Evolutionary conservation across 2,113 vertebrate genomes (phyloP).

Genomic region (Xiphophorus hellerii): DNA sequence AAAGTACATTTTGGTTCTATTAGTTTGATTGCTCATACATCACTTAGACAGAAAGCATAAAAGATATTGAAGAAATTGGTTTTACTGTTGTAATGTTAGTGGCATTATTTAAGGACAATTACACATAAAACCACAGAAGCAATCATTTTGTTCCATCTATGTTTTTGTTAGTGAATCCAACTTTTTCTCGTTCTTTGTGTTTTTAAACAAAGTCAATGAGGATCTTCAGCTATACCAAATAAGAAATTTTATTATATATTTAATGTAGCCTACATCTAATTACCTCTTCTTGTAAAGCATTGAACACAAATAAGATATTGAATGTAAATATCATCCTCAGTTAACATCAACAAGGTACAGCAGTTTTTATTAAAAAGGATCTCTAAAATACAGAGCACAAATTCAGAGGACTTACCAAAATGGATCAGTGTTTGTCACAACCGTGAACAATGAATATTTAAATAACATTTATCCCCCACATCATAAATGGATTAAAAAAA

Average conservation of each 20-base stretch:
- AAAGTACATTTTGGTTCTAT: slow-evolving; percentile 38
- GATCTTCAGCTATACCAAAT: neutral
- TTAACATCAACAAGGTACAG: too few relatives aligned
- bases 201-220: neutral
- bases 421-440: too few relatives aligned
- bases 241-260: neutral
- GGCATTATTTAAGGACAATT: neutral
- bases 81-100: neutral
- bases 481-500: too few relatives aligned
- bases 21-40: slow-evolving; percentile 33
- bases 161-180: neutral
- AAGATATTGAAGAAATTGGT: neutral
- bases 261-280: too few relatives aligned
- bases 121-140: neutral
- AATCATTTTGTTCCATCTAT: neutral
- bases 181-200: neutral
- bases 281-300: too few relatives aligned
- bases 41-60: slow-evolving; percentile 9
- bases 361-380: neutral
- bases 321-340: too few relatives aligned
- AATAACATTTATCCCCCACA: too few relatives aligned
- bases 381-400: neutral
- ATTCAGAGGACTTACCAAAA: too few relatives aligned
- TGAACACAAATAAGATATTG: too few relatives aligned
- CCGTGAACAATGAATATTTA: too few relatives aligned